Evolutionary conservation across 1,140 invertebrate species (phyloP).

Genomic region (Drosophila sp.): DNA sequence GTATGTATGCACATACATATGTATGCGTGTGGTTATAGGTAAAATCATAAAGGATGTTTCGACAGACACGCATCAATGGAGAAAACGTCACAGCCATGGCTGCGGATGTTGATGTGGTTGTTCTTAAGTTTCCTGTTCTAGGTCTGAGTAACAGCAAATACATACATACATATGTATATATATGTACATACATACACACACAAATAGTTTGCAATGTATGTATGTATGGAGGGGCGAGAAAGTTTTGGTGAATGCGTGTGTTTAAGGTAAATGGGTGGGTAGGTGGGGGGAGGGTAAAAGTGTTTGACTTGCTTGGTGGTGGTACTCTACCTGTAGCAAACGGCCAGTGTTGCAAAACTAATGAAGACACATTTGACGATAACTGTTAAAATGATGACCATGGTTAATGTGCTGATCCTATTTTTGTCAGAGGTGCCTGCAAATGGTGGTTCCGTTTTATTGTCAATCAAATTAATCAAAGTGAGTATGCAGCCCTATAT

Average conservation of each 20-base stretch:
- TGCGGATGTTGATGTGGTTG: background rate
- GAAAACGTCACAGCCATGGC: background rate
- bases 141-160: background rate
- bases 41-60: background rate
- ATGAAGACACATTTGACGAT: conserved; percentile 96
- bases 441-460: conserved; percentile 83
- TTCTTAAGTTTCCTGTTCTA: background rate
- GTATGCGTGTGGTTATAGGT: background rate
- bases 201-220: conserved; percentile 19
- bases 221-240: conserved; percentile 19
- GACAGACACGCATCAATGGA: background rate
- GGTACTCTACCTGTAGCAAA: conserved; percentile 96
- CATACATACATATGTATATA: background rate
- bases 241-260: conserved; percentile 21
- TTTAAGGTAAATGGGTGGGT: background rate
- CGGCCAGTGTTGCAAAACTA: conserved; percentile 95
- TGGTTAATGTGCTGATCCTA: conserved; percentile 93
- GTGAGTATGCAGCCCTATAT: conserved; percentile 37
- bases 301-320: conserved; percentile 82
- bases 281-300: conserved; percentile 16
- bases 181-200: conserved; percentile 16
- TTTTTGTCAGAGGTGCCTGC: conserved; percentile 88
- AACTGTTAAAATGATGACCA: conserved; percentile 95
- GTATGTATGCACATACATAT: background rate
- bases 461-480: conserved; percentile 47